These are phyloP conservation scores for Caenorhabditis elegans DNA, from an alignment of 1,140 invertebrate species.

Conservation along the genomic window DNA sequence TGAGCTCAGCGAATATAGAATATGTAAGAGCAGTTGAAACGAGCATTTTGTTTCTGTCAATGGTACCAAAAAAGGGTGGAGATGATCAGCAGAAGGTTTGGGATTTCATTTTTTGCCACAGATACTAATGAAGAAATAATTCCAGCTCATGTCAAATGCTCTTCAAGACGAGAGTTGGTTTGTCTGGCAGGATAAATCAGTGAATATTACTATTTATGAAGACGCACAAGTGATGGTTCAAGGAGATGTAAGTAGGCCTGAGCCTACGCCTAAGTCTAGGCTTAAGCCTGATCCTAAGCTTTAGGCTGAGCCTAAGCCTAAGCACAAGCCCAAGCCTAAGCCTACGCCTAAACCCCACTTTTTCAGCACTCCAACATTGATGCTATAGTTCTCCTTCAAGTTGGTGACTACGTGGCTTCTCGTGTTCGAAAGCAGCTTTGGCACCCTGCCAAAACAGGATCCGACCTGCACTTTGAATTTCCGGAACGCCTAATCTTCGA, in stretches of 20 bases:
- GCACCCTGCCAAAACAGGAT: constrained; percentile 29
- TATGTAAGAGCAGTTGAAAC: background rate
- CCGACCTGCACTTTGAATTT: constrained; percentile 4
- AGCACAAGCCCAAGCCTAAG: no score
- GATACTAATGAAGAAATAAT: no score
- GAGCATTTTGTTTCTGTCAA: background rate
- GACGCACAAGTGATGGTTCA: constrained; percentile 32
- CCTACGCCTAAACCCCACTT: no score
- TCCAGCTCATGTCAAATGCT: background rate
- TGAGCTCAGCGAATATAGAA: background rate
- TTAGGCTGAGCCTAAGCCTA: no score
- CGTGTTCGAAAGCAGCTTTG: constrained; percentile 34
- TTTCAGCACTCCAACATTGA: constrained; percentile 49
- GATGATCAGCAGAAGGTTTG: background rate
- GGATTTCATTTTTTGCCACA: background rate
- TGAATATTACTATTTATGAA: constrained; percentile 17
- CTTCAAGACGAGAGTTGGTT: constrained; percentile 10
- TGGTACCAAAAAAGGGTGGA: background rate
- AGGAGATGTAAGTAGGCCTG: constrained; percentile 32
- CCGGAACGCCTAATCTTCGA: background rate
- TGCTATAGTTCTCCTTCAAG: constrained; percentile 43
- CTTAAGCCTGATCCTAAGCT: no score
- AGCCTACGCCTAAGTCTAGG: background rate
- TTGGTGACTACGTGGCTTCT: constrained; percentile 31
- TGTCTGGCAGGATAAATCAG: constrained; percentile 38